Evolutionary conservation across 2,888 invertebrate species (phyloP), one percentile per base, ranked within the genome.

Genomic region (Thecophora atra): DNA sequence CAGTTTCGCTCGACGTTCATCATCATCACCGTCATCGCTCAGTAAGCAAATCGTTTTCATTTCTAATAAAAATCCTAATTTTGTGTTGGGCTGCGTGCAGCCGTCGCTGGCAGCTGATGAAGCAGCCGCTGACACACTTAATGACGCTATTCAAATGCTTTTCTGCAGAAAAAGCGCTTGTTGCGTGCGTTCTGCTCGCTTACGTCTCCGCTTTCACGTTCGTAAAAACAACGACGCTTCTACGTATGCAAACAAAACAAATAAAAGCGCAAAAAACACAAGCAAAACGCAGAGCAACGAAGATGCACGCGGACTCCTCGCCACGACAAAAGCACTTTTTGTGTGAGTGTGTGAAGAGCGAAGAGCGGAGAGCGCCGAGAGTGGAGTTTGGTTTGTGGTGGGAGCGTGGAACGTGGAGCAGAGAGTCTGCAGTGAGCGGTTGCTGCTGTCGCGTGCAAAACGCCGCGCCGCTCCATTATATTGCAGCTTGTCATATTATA

Each of bases 401-500:
- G n/a, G n/a, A n/a, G n/a, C 1, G 54, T 21, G 2, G 54, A 6
- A 24, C 58, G 11, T n/a, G 15, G 17, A 28, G 26, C 52, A 26
- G 26, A 17, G n/a, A 13, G 65, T 26, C 30, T 30, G 42, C 52
- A 19, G 17, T 1, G 24, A 17, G 17, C 37, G 54, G 67, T 54
- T 67, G 42, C 5, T 54, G 54, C 7, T 68, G 58, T 69, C 60
- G 60, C 60, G 60, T 60, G 47, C 60, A 69, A 26, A 44, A 24
- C 58, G 26, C 58, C 24, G 60, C 60, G 58, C 69, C 19, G 26
- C 44, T 30, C 69, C 60, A 60, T 62, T 51, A 60, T 47, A n/a
- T n/a, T n/a, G n/a, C n/a, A 62, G 30, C 69, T 69, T 60, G 69
- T 69, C 69, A 51, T 69, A 62, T 62, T 60, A 51, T 69, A 60